Percentiles rank a stretch among this genome's conserved stretches.
Evolutionary conservation across 2,797 vertebrate genomes (phyloP).

Genomic region (Argya squamiceps): DNA sequence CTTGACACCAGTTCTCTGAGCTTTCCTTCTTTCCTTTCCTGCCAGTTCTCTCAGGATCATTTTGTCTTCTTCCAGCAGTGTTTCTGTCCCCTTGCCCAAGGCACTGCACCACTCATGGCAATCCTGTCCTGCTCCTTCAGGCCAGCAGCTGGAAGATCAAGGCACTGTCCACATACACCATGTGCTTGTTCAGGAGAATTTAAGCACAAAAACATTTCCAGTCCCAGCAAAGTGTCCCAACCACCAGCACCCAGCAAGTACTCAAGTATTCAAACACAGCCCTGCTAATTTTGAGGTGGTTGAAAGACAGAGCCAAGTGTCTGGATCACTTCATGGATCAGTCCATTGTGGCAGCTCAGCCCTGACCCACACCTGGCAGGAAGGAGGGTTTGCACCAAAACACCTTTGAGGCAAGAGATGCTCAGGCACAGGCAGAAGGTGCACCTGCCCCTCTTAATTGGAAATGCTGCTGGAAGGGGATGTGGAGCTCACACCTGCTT

Average conservation of each 20-base stretch:
- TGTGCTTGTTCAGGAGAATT: not conserved
- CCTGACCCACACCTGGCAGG: rapidly evolving
- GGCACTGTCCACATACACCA: rapidly evolving
- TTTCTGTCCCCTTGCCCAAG: not conserved
- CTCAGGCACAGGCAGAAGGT: not conserved
- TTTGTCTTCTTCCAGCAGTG: not conserved
- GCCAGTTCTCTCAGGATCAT: not conserved
- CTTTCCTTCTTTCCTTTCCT: not conserved
- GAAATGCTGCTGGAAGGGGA: not conserved
- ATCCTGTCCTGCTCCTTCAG: not conserved
- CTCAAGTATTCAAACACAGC: not conserved
- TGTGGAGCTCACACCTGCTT: not conserved
- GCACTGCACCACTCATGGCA: rapidly evolving
- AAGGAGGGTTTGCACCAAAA: not conserved
- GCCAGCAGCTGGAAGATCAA: not conserved
- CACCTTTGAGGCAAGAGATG: rapidly evolving
- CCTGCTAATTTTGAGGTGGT: not conserved
- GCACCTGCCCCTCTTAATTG: not conserved
- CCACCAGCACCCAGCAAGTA: not conserved
- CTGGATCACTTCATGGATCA: not conserved
- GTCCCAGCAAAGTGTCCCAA: not conserved
- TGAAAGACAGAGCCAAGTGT: not conserved
- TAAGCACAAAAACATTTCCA: not conserved
- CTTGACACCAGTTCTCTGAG: not conserved
- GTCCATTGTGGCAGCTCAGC: not conserved